Evolutionary conservation across 2,113 vertebrate genomes (phyloP), one percentile per base, ranked within the genome.

Genomic region (Gnathonemus longibarbis): DNA sequence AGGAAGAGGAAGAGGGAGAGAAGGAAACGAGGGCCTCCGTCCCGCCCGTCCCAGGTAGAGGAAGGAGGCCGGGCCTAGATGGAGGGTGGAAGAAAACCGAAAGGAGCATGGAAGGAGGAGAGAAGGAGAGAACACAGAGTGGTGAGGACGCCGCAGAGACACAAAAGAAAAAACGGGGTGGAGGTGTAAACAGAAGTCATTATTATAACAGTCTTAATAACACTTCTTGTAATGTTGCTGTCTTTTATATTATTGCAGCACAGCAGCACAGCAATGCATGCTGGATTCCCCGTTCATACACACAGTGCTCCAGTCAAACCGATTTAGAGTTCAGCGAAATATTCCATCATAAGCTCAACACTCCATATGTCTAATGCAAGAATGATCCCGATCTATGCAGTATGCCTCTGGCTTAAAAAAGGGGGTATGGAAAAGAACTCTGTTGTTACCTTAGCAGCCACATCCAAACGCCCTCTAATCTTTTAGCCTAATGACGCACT

Each of bases 391-490:
- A 31, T 21, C 9, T 21, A 48, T 5, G 11, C 39, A 42, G 21
- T 3, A 42, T 6, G 13, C 31, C 27, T 27, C 45, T 3, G 31
- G 46, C 46, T 15, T 6, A 74, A 66, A 90, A 89, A 90, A 88
- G 52, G 11, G 89, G 84, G 35, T 49, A 7, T 50, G 77, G n/a
- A 88, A 5, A 87, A 66, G 21, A 90, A 66, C 46, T 70, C 87
- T 90, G 88, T 52, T 31, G 46, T 27, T 48, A 58, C 89, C 85
- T 62, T 58, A 90, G 89, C 90, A 90, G 90, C 90, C 77, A 87
- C 35, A 89, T 87, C 87, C 87, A 86, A 91, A 89, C 87, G 58
- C 56, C 62, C 6, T 74, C 87, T 87, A 84, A 93, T 90, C 66
- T 88, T 70, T 89, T 91, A 90, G 90, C 70, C 13, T n/a, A 52